A percentile compares a stretch with the other conserved stretches of the same genome.
Conservation (phyloP, 2,113 vertebrate genomes). For the Vimba vimba region DNA sequence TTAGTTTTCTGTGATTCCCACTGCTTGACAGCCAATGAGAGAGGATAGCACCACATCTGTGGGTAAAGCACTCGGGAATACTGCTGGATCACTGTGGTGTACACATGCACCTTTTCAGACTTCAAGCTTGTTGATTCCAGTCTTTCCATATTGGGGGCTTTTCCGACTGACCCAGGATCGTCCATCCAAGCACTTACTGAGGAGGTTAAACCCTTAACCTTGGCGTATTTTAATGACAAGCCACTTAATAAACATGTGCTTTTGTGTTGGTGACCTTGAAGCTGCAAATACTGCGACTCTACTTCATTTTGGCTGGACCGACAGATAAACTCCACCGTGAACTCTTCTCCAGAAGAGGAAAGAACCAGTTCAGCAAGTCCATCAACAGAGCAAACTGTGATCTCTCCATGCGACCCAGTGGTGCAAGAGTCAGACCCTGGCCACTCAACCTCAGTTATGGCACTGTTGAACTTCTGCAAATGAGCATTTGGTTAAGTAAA, state of each 20-base stretch:
- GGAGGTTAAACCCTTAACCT: not conserved
- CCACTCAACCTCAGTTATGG: conserved; percentile 80
- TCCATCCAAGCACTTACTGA: not conserved
- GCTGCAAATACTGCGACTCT: not conserved
- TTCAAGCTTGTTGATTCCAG: not conserved
- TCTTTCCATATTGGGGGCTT: not conserved
- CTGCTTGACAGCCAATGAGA: conserved; percentile 77
- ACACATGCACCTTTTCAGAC: not conserved
- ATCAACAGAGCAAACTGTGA: conserved; percentile 79
- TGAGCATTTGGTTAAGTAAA: not conserved
- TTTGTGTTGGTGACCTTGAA: conserved; percentile 55
- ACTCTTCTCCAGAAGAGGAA: conserved; percentile 31
- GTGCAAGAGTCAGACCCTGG: conserved; percentile 62
- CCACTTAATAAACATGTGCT: not conserved
- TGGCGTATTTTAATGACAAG: not conserved
- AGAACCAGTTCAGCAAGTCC: conserved; percentile 61
- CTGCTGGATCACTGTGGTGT: conserved; percentile 66
- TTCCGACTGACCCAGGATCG: not conserved
- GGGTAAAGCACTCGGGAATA: conserved; percentile 77
- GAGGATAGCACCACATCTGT: conserved; percentile 81
- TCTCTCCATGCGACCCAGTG: conserved; percentile 61
- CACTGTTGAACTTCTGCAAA: conserved; percentile 71
- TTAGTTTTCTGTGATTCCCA: conserved; percentile 44
- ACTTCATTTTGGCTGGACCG: not conserved
- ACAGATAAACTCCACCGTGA: conserved; percentile 32